Percentiles rank a stretch among this genome's conserved stretches.
Evolutionary conservation across 2,797 vertebrate species (phyloP).

Genomic region (Dryobates pubescens): DNA sequence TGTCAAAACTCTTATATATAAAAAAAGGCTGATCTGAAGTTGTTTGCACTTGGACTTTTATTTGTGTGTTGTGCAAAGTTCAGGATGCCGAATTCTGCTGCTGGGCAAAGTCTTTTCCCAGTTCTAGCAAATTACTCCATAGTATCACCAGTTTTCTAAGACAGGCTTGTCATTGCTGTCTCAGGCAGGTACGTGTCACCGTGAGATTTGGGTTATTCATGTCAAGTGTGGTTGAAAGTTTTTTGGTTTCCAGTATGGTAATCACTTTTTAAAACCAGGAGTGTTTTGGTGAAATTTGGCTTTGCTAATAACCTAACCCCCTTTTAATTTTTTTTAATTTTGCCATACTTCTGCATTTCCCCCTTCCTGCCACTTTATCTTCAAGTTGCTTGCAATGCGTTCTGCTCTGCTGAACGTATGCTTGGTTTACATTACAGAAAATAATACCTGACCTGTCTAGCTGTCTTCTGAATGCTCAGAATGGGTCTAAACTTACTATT

Average conservation of each 20-base stretch:
- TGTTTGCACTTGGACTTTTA: fast-evolving
- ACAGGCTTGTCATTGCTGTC: not conserved
- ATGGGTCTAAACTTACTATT: not conserved
- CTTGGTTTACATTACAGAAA: not conserved
- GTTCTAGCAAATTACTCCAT: not conserved
- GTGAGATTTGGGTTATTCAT: not conserved
- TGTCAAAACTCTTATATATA: not conserved
- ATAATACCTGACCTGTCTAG: not conserved
- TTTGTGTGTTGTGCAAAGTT: not conserved
- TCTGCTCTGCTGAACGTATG: not conserved
- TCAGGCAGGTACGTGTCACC: not conserved
- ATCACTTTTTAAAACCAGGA: not conserved
- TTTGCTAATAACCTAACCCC: not conserved
- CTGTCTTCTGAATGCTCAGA: not conserved
- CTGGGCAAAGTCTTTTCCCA: not conserved
- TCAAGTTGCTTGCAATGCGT: not conserved
- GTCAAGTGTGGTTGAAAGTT: not conserved
- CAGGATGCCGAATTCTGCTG: not conserved
- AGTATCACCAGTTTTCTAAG: not conserved
- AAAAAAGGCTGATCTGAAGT: not conserved
- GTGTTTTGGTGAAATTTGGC: not conserved
- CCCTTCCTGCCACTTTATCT: not conserved
- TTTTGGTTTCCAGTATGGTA: not conserved
- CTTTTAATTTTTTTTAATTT: not conserved
- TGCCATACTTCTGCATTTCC: not conserved